Evolutionary conservation across 2,113 vertebrate species (phyloP).

Genomic region (Lagopus leucura): DNA sequence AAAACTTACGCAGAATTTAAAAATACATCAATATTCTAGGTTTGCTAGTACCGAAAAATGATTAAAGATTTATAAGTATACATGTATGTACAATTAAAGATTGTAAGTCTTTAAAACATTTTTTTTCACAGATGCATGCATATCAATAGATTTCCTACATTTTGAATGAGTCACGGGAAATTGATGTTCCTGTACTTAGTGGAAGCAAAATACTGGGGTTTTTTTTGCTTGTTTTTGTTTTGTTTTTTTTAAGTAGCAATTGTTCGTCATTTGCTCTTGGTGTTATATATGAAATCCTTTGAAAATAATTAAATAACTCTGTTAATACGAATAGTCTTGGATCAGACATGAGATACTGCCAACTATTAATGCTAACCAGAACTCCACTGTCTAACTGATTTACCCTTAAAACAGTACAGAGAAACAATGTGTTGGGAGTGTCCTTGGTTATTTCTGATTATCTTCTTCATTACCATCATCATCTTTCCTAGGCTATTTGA

Average conservation of each 20-base stretch:
- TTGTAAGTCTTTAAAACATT: not conserved
- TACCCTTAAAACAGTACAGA: not conserved
- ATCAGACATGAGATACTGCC: not conserved
- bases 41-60: not conserved
- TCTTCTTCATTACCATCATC: not conserved
- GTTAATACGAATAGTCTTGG: not conserved
- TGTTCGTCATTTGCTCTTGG: not conserved
- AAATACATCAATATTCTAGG: not conserved
- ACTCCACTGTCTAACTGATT: not conserved
- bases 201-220: not conserved
- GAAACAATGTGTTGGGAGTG: not conserved
- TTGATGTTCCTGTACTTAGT: not conserved
- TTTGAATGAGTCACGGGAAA: not conserved
- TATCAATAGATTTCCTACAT: not conserved
- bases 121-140: not conserved
- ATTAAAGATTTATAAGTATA: not conserved
- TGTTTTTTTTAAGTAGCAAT: not conserved
- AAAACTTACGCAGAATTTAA: conserved; percentile 46
- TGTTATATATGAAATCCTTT: not conserved
- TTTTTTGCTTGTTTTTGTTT: not conserved
- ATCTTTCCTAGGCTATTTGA: not conserved
- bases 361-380: not conserved
- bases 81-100: not conserved
- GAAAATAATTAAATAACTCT: not conserved
- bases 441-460: not conserved